These are phyloP conservation scores for Eulemur rufifrons DNA, from an alignment of 2,113 vertebrate genomes.

Conservation along the genomic window DNA sequence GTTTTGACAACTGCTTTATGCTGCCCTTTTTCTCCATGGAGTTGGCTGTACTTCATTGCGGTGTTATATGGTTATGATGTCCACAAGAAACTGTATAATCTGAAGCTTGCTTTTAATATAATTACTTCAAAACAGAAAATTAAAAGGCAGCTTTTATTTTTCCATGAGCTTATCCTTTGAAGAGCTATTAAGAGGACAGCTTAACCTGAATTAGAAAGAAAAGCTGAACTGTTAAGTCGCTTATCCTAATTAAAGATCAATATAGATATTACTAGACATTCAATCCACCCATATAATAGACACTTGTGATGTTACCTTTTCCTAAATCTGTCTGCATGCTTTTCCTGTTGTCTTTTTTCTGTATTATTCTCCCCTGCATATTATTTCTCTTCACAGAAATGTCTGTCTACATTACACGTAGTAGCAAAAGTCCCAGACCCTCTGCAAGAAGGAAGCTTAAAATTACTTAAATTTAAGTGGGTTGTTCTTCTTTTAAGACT, in stretches of 20 bases:
- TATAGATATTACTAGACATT: not conserved
- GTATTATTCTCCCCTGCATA: not conserved
- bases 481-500: constrained; percentile 38
- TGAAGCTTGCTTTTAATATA: not conserved
- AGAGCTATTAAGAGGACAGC: not conserved
- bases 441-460: not conserved
- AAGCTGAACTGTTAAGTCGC: not conserved
- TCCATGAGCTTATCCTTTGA: not conserved
- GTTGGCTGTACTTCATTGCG: not conserved
- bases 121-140: constrained; percentile 39
- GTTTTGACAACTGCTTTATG: not conserved
- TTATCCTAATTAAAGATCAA: constrained; percentile 40
- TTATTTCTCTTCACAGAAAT: constrained; percentile 8
- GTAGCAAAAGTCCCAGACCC: not conserved
- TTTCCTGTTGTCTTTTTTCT: not conserved
- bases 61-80: too few species aligned
- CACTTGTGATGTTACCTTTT: not conserved
- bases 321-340: not conserved
- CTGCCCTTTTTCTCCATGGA: rapidly evolving
- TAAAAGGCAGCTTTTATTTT: not conserved
- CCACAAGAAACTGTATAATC: not conserved
- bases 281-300: rapidly evolving
- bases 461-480: not conserved
- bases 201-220: constrained; percentile 4
- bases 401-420: not conserved